Evolutionary conservation across 2,888 invertebrate genomes (phyloP), one percentile per base, ranked within the genome.

Genomic region (Thereva unica): DNA sequence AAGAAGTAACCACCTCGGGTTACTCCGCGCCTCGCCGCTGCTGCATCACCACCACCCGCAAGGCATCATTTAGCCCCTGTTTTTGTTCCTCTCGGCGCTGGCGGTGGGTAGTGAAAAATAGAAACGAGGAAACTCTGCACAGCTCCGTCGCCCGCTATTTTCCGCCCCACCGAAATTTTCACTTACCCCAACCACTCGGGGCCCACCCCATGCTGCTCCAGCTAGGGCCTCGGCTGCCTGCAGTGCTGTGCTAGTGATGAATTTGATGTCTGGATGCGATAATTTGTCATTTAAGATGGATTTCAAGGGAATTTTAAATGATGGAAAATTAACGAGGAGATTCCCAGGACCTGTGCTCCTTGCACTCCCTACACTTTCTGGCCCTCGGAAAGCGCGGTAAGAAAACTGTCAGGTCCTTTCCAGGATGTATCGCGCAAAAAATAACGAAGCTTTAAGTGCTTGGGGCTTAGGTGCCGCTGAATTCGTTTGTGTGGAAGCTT

Each of bases 221-320:
- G 45, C 6, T 53, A 10, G 44, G 40, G 34, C 34, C 42, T 57
- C 40, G 56, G 50, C 41, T 57, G 54, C 47, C 38, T 47, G 54
- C 34, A 66, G 50, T n/a, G 56, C 57, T 56, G n/a, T n/a, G 41
- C 52, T 53, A 66, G 68, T 67, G 68, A 69, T 69, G 68, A 67
- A 69, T 69, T 69, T 69, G 67, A 69, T 66, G 68, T 69, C 68
- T 67, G 64, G 64, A 69, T 69, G 64, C 47, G 68, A 67, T 69
- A 67, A 69, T 67, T 69, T 67, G 68, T 69, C 68, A 69, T 69
- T 64, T 67, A 64, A 69, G 66, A 66, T 68, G 68, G 63, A 66
- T 68, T 66, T 61, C 64, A 68, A 68, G 68, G 61, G 68, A 68
- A 66, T 68, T 68, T 66, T 68, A 68, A 68, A 68, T 68, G 68